Base-by-base conservation (phyloP, 1,140 invertebrate genomes). In the Brachionus angularis region DNA sequence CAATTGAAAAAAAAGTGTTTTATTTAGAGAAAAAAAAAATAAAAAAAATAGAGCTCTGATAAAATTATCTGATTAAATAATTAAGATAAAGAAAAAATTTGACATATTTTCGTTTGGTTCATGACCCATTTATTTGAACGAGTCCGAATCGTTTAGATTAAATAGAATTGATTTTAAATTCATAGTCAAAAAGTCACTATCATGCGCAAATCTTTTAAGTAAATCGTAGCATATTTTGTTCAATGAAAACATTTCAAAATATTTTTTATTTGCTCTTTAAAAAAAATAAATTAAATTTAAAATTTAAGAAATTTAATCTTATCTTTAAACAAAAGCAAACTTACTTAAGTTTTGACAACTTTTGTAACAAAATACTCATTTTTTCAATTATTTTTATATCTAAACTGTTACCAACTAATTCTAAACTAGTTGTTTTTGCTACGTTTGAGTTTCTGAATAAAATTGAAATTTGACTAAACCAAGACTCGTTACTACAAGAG, bases 171-270 rank as follows among this genome's bases (percentile, higher is more conserved):
- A 81, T 55, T 79, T 79, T 1, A 81, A 73, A 49, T 81, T 81
- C 8, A 81, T 73, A n/a, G 75, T 74, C 10, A 81, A 76, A 72
- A 81, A 81, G 12, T 78, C 74, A 67, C 77, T 76, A 0, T 80
- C 78, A 44, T 77, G 75, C 12, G 74, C 75, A 69, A 75, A 78
- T n/a, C 72, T 71, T 16, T 77, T 58, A 70, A 78, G 67, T 46
- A 80, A 73, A 61, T 81, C 79, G 52, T 79, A 78, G 42, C 79
- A 77, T 27, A 78, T 77, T 47, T 74, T 75, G 25, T 75, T 78
- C 39, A 81, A 78, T 29, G 78, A 78, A 74, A 79, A 80, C 29
- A 78, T 76, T 52, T 81, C 79, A 78, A 81, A 81, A 71, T 75
- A 79, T 21, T 76, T 76, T 67, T 76, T 79, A 75, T 81, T 81